Conservation (phyloP, 2,888 invertebrate genomes). For the Arctia plantaginis region DNA sequence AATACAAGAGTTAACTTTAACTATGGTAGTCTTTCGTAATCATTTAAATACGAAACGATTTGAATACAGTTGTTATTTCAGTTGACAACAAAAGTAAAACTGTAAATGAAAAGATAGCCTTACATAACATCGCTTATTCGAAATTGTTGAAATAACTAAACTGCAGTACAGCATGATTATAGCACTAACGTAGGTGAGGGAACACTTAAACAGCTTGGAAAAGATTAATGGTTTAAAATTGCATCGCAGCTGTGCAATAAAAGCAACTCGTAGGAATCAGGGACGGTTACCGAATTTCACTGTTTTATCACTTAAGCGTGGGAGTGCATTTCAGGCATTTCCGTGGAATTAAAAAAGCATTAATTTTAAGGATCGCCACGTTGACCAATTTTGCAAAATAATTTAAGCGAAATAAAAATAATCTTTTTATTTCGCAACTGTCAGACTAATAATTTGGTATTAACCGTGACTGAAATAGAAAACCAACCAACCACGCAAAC, state of each 20-base stretch:
- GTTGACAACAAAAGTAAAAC: conserved; percentile 22
- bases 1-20: neutral
- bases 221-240: conserved; percentile 85
- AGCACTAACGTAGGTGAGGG: conserved; percentile 56
- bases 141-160: conserved; percentile 49
- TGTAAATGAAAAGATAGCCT: conserved; percentile 38
- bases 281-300: conserved; percentile 63
- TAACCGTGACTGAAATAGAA: conserved; percentile 28
- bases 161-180: conserved; percentile 44
- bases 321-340: conserved; percentile 57
- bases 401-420: conserved; percentile 34
- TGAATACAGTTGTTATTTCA: conserved; percentile 21
- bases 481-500: too few relatives aligned
- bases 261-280: conserved; percentile 70
- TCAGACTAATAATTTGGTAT: conserved; percentile 33
- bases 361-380: conserved; percentile 53
- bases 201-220: conserved; percentile 72
- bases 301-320: conserved; percentile 74
- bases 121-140: conserved; percentile 23
- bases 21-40: conserved; percentile 6
- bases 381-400: conserved; percentile 41
- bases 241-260: conserved; percentile 81
- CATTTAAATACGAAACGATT: conserved; percentile 21
- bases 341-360: conserved; percentile 65
- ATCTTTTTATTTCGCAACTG: conserved; percentile 23